Conservation (phyloP, 2,888 invertebrate genomes). For the Thecocarcelia acutangulata region DNA sequence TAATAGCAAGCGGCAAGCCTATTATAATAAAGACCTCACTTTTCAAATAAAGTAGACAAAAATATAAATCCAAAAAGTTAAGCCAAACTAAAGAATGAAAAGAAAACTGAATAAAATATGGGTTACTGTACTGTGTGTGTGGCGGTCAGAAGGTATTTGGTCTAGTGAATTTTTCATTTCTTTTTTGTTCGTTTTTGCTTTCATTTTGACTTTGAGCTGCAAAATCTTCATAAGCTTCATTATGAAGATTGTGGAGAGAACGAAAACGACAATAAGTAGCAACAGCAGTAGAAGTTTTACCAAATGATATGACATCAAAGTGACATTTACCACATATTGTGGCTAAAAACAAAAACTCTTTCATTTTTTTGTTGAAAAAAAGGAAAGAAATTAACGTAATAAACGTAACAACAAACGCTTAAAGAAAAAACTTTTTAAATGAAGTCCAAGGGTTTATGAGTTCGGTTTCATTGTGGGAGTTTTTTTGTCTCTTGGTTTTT, state of each 20-base stretch:
- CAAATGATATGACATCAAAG: constrained; percentile 67
- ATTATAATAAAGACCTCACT: too few relatives aligned
- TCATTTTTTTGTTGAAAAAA: constrained; percentile 1
- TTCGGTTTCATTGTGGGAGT: constrained; percentile 38
- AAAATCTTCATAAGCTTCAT: constrained; percentile 50
- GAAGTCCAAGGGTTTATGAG: constrained; percentile 55
- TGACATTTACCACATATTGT: constrained; percentile 66
- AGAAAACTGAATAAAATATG: constrained; percentile 25
- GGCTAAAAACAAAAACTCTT: constrained; percentile 58
- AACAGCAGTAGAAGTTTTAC: constrained; percentile 36
- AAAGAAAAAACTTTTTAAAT: constrained; percentile 20
- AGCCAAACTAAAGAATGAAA: background rate
- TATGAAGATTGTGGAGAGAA: constrained; percentile 7
- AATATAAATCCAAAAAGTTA: too few relatives aligned
- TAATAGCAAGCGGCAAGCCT: too few relatives aligned
- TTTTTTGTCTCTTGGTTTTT: constrained; percentile 37
- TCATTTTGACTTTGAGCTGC: constrained; percentile 47
- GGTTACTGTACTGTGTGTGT: constrained; percentile 45
- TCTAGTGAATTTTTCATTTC: constrained; percentile 37
- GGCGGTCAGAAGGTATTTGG: constrained; percentile 42
- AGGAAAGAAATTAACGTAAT: background rate
- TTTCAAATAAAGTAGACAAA: background rate
- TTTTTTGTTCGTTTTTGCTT: too few relatives aligned
- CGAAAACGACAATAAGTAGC: constrained; percentile 21
- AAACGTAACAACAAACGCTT: constrained; percentile 9